phyloP scores from a whole-genome alignment of 2,113 vertebrate species.

The Protobothrops mucrosquamatus region DNA sequence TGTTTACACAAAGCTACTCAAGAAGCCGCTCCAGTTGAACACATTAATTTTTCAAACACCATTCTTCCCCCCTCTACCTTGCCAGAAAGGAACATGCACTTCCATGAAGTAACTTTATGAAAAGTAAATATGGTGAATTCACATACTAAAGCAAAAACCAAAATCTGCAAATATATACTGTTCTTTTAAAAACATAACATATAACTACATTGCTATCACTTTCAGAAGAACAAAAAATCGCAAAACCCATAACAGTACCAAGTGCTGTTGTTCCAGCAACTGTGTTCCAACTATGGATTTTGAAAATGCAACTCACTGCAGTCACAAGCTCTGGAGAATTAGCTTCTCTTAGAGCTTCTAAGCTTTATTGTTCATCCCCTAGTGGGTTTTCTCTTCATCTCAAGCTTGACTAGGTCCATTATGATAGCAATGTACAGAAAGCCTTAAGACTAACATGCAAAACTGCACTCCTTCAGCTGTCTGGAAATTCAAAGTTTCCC shows the following conservation, averaged over 20 bases:
- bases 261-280: not conserved
- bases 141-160: constrained; percentile 30
- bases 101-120: constrained; percentile 53
- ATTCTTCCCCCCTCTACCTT: not conserved
- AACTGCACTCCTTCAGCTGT: constrained; percentile 38
- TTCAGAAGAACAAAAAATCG: not conserved
- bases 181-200: constrained; percentile 9
- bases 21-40: constrained; percentile 10
- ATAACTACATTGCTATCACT: not conserved
- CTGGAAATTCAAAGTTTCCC: constrained; percentile 44
- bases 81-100: constrained; percentile 17
- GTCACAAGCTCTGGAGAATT: not conserved
- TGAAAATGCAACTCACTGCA: not conserved
- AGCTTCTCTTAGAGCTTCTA: not conserved
- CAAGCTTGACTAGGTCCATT: constrained; percentile 28
- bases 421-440: constrained; percentile 22
- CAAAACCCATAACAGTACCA: not conserved
- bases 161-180: constrained; percentile 52
- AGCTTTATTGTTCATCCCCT: constrained; percentile 14
- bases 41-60: constrained; percentile 46
- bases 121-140: constrained; percentile 45
- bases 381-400: constrained; percentile 16
- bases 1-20: constrained; percentile 27
- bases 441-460: constrained; percentile 39
- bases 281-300: not conserved